Evolutionary conservation across 23 tunicate species (phyloP).

Genomic region (Ascidia mentula): DNA sequence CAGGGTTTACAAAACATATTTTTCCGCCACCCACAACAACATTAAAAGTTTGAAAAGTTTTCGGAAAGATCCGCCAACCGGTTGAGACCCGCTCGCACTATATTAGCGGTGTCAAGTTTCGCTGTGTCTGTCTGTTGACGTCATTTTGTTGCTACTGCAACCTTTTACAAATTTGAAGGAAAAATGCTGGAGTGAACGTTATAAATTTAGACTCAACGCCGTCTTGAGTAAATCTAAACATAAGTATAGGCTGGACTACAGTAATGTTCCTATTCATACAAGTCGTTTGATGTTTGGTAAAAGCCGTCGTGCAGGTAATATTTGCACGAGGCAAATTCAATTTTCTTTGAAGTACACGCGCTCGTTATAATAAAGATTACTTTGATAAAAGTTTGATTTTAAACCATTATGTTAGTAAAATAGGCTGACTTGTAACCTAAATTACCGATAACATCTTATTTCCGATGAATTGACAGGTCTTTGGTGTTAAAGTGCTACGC

Average conservation of each 20-base stretch:
- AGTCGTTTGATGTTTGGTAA: slow-evolving; percentile 4
- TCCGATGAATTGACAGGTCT: neutral
- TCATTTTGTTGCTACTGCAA: neutral
- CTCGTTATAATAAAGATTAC: too few relatives aligned
- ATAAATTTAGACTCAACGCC: neutral
- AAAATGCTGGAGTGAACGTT: too few relatives aligned
- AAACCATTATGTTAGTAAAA: neutral
- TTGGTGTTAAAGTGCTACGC: neutral
- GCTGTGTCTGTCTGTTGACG: neutral
- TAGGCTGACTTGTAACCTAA: neutral
- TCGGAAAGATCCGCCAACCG: neutral
- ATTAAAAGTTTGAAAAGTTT: neutral
- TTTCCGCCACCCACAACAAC: neutral
- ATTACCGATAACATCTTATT: neutral
- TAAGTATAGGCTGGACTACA: neutral
- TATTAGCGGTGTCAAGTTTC: slow-evolving; percentile 1
- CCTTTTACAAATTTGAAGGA: too few relatives aligned
- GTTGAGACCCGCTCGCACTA: neutral
- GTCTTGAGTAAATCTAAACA: neutral
- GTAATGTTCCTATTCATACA: neutral
- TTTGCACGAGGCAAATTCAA: slow-evolving; percentile 1
- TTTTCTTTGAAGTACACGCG: neutral
- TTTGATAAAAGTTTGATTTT: neutral
- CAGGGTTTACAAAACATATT: slow-evolving; percentile 1
- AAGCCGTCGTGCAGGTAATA: slow-evolving; percentile 2